phyloP scores from a whole-genome alignment of 2,797 vertebrate genomes.

The Neostethus bicornis region DNA sequence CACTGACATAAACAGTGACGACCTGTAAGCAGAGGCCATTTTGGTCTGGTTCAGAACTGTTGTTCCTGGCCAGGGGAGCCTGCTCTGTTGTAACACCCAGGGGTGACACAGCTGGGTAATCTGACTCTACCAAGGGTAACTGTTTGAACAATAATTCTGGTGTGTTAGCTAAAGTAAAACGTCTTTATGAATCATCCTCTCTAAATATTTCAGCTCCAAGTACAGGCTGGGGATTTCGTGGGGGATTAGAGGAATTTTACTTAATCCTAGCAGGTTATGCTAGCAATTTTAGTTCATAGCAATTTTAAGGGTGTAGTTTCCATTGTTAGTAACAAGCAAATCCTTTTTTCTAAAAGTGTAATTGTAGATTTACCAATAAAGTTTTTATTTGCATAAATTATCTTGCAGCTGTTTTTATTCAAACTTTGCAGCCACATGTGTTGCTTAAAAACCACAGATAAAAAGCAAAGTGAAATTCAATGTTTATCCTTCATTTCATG shows the following conservation, averaged over 20 bases:
- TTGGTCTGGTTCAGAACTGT: conserved; percentile 57
- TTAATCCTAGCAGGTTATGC: conserved; percentile 39
- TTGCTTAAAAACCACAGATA: background rate
- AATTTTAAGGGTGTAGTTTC: conserved; percentile 31
- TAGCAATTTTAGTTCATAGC: conserved; percentile 40
- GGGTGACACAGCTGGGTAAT: conserved; percentile 72
- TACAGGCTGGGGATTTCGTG: conserved; percentile 41
- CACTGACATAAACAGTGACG: conserved; percentile 57
- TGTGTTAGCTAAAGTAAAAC: conserved; percentile 47
- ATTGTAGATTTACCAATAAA: conserved; percentile 15
- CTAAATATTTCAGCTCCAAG: conserved; percentile 56
- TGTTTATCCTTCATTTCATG: background rate
- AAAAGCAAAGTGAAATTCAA: background rate
- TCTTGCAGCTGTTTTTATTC: too few species aligned
- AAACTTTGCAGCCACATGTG: background rate
- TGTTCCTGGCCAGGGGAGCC: conserved; percentile 66
- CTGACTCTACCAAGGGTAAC: conserved; percentile 55
- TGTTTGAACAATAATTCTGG: conserved; percentile 71
- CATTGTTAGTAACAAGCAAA: conserved; percentile 19
- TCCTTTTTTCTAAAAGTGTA: background rate
- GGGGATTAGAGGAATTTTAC: conserved; percentile 42
- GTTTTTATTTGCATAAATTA: too few species aligned
- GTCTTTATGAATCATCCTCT: conserved; percentile 57
- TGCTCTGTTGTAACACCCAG: conserved; percentile 72
- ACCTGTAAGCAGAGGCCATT: conserved; percentile 50